phyloP scores from a whole-genome alignment of 2,888 invertebrate genomes.

The Eupithecia inturbata region DNA sequence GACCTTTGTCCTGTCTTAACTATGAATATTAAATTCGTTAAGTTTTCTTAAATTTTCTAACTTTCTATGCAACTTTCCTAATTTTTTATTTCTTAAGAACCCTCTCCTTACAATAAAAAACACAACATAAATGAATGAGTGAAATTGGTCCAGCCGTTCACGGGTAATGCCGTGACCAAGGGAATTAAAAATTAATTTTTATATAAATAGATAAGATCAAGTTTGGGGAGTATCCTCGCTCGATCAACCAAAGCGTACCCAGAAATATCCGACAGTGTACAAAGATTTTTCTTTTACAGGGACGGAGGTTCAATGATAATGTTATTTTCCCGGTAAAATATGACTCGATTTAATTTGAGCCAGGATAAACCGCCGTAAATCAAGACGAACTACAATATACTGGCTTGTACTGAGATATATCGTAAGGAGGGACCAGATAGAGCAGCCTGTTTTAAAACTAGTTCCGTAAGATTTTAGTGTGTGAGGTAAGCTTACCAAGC shows the following conservation, averaged over 20 bases:
- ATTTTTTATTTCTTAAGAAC: too few relatives aligned
- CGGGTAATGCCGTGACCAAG: too few relatives aligned
- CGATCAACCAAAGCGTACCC: background rate
- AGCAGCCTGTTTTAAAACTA: background rate
- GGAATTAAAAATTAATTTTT: too few relatives aligned
- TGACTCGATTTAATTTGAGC: conserved; percentile 6
- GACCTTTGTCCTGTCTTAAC: too few relatives aligned
- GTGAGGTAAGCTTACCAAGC: background rate
- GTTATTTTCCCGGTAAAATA: conserved; percentile 9
- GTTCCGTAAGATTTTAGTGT: background rate
- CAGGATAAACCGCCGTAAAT: conserved; percentile 1
- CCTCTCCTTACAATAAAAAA: too few relatives aligned
- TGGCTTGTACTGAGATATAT: background rate
- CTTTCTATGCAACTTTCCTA: too few relatives aligned
- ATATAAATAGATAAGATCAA: too few relatives aligned
- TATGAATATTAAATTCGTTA: too few relatives aligned
- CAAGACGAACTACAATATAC: conserved; percentile 7
- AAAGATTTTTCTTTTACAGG: background rate
- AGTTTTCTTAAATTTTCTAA: too few relatives aligned
- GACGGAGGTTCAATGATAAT: background rate
- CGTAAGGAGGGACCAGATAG: background rate
- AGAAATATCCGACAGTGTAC: background rate
- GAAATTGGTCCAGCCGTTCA: too few relatives aligned
- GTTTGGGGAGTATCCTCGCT: background rate
- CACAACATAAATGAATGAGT: too few relatives aligned